Percentiles rank a stretch among this genome's conserved stretches.
phyloP scores from a whole-genome alignment of 2,888 invertebrate species.

The Drosophila neotestacea region DNA sequence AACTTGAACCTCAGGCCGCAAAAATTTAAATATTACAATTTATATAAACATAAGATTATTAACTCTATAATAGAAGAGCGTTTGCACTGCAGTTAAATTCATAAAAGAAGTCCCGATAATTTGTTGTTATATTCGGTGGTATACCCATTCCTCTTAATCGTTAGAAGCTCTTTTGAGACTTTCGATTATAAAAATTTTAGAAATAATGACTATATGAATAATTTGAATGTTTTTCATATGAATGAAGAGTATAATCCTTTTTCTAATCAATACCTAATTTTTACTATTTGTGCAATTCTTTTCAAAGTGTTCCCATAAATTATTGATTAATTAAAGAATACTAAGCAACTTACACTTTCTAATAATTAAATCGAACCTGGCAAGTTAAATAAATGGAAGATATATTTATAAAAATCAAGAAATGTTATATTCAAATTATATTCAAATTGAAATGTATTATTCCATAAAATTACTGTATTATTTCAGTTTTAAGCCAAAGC shows the following conservation, averaged over 20 bases:
- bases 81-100: background rate
- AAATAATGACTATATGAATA: too few relatives aligned
- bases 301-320: too few relatives aligned
- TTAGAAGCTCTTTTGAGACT: too few relatives aligned
- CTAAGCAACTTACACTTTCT: background rate
- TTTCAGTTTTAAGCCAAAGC: background rate
- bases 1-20: constrained; percentile 11
- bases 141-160: too few relatives aligned
- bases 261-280: too few relatives aligned
- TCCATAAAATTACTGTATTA: background rate
- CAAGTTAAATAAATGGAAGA: background rate
- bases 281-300: too few relatives aligned
- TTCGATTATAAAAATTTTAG: too few relatives aligned
- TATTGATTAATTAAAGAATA: background rate
- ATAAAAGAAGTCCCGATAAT: background rate
- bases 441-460: background rate
- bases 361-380: background rate
- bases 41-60: background rate
- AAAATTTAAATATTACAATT: constrained; percentile 21
- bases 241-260: too few relatives aligned
- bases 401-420: background rate
- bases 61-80: background rate
- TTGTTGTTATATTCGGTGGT: too few relatives aligned
- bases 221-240: too few relatives aligned
- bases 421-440: too few relatives aligned